phyloP scores from a whole-genome alignment of 2,797 vertebrate species.

The Tadarida brasiliensis region DNA sequence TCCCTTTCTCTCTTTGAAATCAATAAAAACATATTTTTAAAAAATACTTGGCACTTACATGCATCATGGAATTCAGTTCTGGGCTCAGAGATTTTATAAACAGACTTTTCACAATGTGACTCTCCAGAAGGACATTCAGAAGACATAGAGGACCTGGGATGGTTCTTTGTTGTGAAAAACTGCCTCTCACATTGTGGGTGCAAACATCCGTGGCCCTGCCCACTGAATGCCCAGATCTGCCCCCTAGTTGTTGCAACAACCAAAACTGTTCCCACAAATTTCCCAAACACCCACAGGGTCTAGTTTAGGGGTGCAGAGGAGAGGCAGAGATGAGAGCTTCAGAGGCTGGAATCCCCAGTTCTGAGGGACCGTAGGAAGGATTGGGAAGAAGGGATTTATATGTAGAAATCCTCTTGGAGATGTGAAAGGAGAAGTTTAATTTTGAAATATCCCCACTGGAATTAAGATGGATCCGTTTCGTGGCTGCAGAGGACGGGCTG shows the following conservation, averaged over 20 bases:
- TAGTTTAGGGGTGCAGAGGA: not conserved
- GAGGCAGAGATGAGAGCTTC: not conserved
- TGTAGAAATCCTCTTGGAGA: not conserved
- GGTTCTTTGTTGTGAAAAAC: not conserved
- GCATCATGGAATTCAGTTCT: not conserved
- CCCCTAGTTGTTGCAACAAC: not conserved
- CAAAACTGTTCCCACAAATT: not conserved
- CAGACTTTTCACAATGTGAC: not conserved
- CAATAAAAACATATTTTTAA: not conserved
- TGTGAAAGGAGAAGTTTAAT: not conserved
- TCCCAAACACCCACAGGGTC: not conserved
- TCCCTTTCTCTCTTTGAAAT: no score
- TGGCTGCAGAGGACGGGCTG: not conserved
- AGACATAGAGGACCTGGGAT: not conserved
- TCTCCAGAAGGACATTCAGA: not conserved
- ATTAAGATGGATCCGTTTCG: not conserved
- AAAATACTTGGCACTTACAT: not conserved
- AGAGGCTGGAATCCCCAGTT: not conserved
- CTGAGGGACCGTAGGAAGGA: not conserved
- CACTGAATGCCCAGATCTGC: not conserved
- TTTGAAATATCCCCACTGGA: not conserved
- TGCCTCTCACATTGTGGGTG: not conserved
- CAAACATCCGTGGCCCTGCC: not conserved
- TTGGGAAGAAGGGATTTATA: not conserved
- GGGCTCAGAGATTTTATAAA: not conserved